Conservation (phyloP, 2,797 vertebrate species). For the Rhinella marina region DNA sequence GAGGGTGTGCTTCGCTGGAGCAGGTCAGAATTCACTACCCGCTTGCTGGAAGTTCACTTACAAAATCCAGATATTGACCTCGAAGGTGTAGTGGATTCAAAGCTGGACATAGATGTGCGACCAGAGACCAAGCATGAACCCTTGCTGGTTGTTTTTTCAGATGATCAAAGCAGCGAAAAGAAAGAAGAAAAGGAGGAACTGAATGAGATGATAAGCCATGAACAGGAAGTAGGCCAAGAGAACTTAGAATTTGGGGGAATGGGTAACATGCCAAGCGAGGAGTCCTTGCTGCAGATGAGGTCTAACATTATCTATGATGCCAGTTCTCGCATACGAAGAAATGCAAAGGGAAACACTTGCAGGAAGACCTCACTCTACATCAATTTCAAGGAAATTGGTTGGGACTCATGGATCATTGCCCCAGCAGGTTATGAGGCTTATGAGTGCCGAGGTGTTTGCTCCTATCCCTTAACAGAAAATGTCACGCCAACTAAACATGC, state of each 20-base stretch:
- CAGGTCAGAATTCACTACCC: constrained; percentile 81
- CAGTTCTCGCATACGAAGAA: constrained; percentile 88
- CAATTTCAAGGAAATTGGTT: constrained; percentile 97
- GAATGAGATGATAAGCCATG: constrained; percentile 92
- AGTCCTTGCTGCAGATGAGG: constrained; percentile 91
- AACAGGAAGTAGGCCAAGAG: constrained; percentile 79
- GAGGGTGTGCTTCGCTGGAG: constrained; percentile 85
- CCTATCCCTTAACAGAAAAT: constrained; percentile 90
- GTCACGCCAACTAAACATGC: constrained; percentile 97
- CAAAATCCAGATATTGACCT: constrained; percentile 74
- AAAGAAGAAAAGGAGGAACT: constrained; percentile 88
- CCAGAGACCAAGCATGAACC: constrained; percentile 88
- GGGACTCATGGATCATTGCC: constrained; percentile 98
- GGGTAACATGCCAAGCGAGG: constrained; percentile 81
- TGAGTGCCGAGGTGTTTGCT: constrained; percentile 89
- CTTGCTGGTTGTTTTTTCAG: constrained; percentile 92
- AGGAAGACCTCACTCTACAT: constrained; percentile 91
- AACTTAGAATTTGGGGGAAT: constrained; percentile 74
- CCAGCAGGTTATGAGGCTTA: constrained; percentile 92
- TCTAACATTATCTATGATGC: constrained; percentile 97
- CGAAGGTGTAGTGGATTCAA: constrained; percentile 68
- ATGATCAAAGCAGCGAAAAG: constrained; percentile 89
- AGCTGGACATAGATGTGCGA: constrained; percentile 87
- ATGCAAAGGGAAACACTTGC: constrained; percentile 93
- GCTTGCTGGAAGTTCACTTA: constrained; percentile 90